Percentiles rank a stretch among this genome's conserved stretches.
Evolutionary conservation across 2,113 vertebrate genomes (phyloP).

Genomic region (Limanda limanda): DNA sequence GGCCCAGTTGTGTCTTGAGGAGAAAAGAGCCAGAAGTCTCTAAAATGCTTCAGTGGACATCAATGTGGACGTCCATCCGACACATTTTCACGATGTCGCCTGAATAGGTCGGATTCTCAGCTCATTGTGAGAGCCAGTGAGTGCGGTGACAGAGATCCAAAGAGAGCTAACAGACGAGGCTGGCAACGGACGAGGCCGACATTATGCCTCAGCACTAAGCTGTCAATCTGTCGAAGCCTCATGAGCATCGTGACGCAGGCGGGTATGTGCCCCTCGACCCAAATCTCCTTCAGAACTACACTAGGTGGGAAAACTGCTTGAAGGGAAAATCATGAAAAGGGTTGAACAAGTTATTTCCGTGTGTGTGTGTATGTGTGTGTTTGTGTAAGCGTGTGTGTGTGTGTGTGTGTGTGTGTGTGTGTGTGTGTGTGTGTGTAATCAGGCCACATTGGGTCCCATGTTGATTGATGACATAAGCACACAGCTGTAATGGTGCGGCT

Average conservation of each 20-base stretch:
- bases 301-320: slow-evolving; percentile 37
- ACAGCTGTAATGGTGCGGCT: slow-evolving; percentile 1
- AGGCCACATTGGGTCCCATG: slow-evolving; percentile 29
- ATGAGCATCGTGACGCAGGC: slow-evolving; percentile 29
- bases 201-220: slow-evolving; percentile 43
- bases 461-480: slow-evolving; percentile 27
- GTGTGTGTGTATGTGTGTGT: slow-evolving; percentile 1
- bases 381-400: neutral
- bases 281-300: slow-evolving; percentile 43
- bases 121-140: slow-evolving; percentile 44
- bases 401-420: neutral
- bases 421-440: slow-evolving; percentile 11
- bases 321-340: slow-evolving; percentile 13
- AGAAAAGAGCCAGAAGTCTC: slow-evolving; percentile 75
- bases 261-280: slow-evolving; percentile 28
- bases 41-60: slow-evolving; percentile 75
- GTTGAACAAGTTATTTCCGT: neutral
- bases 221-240: slow-evolving; percentile 57
- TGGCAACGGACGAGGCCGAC: slow-evolving; percentile 47
- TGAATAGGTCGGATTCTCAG: slow-evolving; percentile 66
- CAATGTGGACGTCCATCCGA: slow-evolving; percentile 68
- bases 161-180: slow-evolving; percentile 54
- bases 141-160: slow-evolving; percentile 59
- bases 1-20: slow-evolving; percentile 60
- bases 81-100: slow-evolving; percentile 64